Conservation (phyloP, 2,797 vertebrate species). For the Danio aesculapii region DNA sequence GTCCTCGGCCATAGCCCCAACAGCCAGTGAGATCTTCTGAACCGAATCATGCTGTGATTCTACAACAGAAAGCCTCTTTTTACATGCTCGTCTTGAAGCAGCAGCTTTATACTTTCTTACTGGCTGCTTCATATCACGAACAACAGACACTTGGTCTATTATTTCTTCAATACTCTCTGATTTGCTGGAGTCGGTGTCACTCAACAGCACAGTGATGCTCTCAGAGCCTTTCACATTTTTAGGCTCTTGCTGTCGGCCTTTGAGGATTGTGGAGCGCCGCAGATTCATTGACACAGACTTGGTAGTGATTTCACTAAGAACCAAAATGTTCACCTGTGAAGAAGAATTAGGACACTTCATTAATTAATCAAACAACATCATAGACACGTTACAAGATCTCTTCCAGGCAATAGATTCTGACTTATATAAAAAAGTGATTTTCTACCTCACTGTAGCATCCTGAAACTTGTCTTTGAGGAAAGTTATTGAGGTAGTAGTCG, state of each 20-base stretch:
- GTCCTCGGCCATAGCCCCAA: constrained; percentile 36
- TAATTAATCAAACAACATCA: not conserved
- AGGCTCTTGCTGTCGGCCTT: not conserved
- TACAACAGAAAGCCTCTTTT: not conserved
- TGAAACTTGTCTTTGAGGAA: constrained; percentile 20
- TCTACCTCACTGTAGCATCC: constrained; percentile 42
- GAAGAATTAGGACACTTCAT: not conserved
- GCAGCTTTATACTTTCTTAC: not conserved
- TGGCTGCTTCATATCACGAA: not conserved
- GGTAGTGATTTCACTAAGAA: constrained; percentile 8
- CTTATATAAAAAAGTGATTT: not conserved
- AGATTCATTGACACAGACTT: constrained; percentile 31
- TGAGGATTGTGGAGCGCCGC: not conserved
- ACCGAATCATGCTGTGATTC: not conserved
- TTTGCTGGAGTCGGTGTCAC: not conserved
- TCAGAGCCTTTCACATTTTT: not conserved
- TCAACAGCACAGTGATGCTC: not conserved
- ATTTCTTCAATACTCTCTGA: not conserved
- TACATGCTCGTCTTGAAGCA: not conserved
- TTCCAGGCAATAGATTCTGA: not conserved
- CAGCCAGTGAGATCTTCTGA: constrained; percentile 39
- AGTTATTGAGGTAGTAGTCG: not conserved
- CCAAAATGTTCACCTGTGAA: constrained; percentile 30
- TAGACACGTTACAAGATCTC: not conserved
- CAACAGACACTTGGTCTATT: not conserved